These are phyloP conservation scores for Pantherophis guttatus DNA, from an alignment of 2,113 vertebrate species.

Conservation along the genomic window DNA sequence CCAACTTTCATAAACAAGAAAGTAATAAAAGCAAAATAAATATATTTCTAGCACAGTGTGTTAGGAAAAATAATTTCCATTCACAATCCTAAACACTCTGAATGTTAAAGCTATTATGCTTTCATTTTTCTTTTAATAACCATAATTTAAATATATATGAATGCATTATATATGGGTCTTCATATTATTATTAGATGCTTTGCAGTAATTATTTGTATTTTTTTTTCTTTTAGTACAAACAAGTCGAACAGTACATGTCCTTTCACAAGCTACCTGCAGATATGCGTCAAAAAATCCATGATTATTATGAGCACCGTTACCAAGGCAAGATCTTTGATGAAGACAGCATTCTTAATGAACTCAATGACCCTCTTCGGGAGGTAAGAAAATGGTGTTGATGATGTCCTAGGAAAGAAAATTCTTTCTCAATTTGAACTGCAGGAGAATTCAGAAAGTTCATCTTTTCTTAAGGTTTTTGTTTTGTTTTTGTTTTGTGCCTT, in stretches of 20 bases:
- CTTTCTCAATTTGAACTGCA: neutral
- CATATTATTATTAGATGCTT: neutral
- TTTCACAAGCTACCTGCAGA: conserved; percentile 98
- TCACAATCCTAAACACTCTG: neutral
- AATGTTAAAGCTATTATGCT: neutral
- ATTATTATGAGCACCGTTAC: conserved; percentile 98
- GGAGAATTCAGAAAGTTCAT: neutral
- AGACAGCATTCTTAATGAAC: conserved; percentile 95
- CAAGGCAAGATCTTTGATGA: conserved; percentile 99
- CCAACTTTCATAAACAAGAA: neutral
- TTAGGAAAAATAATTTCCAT: neutral
- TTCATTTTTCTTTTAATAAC: neutral
- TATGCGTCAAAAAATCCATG: conserved; percentile 98
- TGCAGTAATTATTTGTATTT: neutral
- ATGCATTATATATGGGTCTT: neutral
- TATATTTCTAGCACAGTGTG: neutral
- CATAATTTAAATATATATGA: neutral
- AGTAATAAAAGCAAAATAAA: neutral
- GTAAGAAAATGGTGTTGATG: conserved; percentile 67
- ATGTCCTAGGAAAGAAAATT: accelerated
- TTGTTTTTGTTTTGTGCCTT: neutral
- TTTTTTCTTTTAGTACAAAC: conserved; percentile 85
- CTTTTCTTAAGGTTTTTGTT: neutral
- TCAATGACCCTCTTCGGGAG: conserved; percentile 97
- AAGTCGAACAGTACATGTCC: conserved; percentile 99